Conservation (phyloP, 2,797 vertebrate species). For the Danio kyathit region DNA sequence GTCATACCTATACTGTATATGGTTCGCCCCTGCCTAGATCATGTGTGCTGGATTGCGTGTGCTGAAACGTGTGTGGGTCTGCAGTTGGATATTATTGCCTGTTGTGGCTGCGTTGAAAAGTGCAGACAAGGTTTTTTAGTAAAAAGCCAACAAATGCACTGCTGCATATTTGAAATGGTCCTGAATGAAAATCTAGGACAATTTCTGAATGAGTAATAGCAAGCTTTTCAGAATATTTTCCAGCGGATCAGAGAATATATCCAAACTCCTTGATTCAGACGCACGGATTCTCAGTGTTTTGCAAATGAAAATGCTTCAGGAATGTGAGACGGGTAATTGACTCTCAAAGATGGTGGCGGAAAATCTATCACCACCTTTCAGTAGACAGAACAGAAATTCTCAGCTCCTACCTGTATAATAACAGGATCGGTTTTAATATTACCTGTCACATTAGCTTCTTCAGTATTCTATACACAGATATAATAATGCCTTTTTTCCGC, state of each 20-base stretch:
- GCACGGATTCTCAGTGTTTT: conserved; percentile 13
- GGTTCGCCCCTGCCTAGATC: no score
- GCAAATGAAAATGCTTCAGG: conserved; percentile 35
- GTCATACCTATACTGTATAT: no score
- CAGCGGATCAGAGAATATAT: conserved; percentile 35
- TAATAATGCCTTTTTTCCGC: conserved; percentile 4
- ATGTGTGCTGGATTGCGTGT: no score
- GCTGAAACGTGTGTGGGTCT: no score
- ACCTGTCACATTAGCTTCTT: conserved; percentile 2
- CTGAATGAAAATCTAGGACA: conserved; percentile 27
- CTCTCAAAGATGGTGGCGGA: neutral
- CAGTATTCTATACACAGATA: conserved; percentile 12
- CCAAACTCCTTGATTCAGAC: conserved; percentile 21
- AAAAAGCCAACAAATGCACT: conserved; percentile 22
- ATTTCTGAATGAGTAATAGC: conserved; percentile 43
- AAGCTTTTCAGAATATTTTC: conserved; percentile 43
- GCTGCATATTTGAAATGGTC: conserved; percentile 32
- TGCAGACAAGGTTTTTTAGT: conserved; percentile 13
- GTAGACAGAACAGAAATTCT: conserved; percentile 12
- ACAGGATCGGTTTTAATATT: conserved; percentile 34
- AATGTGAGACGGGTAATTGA: conserved; percentile 28
- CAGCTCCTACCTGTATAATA: conserved; percentile 9
- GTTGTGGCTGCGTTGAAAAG: conserved; percentile 19
- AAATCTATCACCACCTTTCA: conserved; percentile 9
- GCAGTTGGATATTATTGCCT: neutral